Percentiles rank a stretch among this genome's conserved stretches.
Conservation (phyloP, 2,113 vertebrate genomes). For the Gorsachius goisagi region DNA sequence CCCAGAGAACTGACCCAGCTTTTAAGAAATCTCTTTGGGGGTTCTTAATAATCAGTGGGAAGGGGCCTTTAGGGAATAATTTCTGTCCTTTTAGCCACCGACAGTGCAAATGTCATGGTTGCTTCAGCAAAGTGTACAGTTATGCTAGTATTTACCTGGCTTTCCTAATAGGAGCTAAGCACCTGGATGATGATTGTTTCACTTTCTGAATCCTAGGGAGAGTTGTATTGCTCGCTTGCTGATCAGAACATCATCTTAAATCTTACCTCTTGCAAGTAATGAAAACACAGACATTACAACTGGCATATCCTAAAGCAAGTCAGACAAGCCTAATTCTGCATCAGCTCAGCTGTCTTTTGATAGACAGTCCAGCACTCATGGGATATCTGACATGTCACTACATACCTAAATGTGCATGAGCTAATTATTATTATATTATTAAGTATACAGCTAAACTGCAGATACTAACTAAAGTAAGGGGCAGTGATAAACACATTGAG, state of each 20-base stretch:
- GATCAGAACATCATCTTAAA: constrained; percentile 3
- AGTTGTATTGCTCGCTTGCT: background rate
- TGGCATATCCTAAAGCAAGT: background rate
- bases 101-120: constrained; percentile 10
- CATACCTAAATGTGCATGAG: background rate
- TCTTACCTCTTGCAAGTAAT: background rate
- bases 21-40: background rate
- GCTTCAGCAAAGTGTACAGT: constrained; percentile 7
- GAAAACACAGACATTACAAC: background rate
- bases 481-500: background rate
- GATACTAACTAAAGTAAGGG: background rate
- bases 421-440: background rate
- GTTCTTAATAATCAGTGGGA: background rate
- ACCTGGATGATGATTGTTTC: background rate
- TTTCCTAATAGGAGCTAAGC: background rate
- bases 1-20: constrained; percentile 20
- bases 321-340: background rate
- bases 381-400: background rate
- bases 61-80: constrained; percentile 4
- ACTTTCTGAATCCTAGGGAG: background rate
- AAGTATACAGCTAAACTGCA: background rate
- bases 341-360: background rate
- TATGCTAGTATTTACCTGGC: background rate
- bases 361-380: background rate
- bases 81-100: constrained; percentile 27